phyloP scores from a whole-genome alignment of 2,797 vertebrate genomes.

The Enteromius radiatus region DNA sequence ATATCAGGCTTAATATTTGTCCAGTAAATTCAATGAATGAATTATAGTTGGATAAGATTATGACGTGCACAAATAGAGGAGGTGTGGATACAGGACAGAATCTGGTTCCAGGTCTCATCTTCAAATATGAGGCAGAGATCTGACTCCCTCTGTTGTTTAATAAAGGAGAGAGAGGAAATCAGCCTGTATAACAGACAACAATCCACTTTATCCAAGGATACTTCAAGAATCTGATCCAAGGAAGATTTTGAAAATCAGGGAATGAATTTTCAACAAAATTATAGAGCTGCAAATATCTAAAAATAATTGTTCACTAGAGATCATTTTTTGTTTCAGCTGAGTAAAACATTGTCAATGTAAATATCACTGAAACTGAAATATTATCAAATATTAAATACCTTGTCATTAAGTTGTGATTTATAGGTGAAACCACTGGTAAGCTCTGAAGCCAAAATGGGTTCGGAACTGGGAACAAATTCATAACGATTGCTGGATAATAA shows the following conservation, averaged over 20 bases:
- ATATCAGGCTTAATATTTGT: not conserved
- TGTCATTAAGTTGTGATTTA: too few relatives aligned
- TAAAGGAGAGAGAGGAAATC: not conserved
- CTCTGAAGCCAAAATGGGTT: too few relatives aligned
- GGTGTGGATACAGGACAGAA: not conserved
- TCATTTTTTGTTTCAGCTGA: too few relatives aligned
- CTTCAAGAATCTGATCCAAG: not conserved
- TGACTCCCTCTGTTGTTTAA: not conserved
- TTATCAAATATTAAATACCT: too few relatives aligned
- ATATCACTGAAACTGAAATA: too few relatives aligned
- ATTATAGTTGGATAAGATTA: not conserved
- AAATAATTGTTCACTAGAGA: too few relatives aligned
- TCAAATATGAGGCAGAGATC: not conserved
- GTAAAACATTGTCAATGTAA: too few relatives aligned
- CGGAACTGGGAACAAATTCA: too few relatives aligned
- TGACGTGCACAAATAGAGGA: slow-evolving; percentile 7
- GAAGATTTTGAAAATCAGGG: not conserved
- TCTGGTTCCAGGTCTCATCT: not conserved
- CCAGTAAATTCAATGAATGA: not conserved
- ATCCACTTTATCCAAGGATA: not conserved
- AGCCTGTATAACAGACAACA: not conserved
- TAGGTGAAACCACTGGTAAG: too few relatives aligned
- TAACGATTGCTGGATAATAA: too few relatives aligned
- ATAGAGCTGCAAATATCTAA: too few relatives aligned
- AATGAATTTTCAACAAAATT: too few relatives aligned